These are phyloP conservation scores for Sepiola atlantica DNA, from an alignment of 2,888 invertebrate species.

Conservation along the genomic window DNA sequence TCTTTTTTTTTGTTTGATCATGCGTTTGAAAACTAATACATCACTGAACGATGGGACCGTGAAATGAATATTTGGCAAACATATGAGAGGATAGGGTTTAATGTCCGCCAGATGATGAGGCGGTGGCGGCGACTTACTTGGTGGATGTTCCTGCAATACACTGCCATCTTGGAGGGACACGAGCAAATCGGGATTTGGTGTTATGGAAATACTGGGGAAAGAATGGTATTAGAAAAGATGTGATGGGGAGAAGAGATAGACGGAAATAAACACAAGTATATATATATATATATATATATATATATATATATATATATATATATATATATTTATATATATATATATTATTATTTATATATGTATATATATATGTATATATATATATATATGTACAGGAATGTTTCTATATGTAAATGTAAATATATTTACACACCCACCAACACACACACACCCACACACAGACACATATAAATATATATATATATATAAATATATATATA, in stretches of 20 bases:
- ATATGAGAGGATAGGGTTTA: not conserved
- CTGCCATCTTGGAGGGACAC: not conserved
- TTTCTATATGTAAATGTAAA: too few species aligned
- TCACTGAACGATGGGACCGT: conserved; percentile 18
- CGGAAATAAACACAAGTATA: not conserved
- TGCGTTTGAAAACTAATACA: conserved; percentile 21
- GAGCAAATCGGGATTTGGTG: not conserved
- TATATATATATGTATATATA: too few species aligned
- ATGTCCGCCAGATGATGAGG: not conserved
- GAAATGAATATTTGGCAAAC: conserved; percentile 21
- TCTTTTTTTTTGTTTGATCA: not conserved
- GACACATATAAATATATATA: too few species aligned
- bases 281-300: too few species aligned
- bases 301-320: too few species aligned
- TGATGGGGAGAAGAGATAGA: not conserved
- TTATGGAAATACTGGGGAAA: not conserved
- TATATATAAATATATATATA: too few species aligned
- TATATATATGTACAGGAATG: too few species aligned
- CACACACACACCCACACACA: too few species aligned
- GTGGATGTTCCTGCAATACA: not conserved
- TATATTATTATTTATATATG: too few species aligned
- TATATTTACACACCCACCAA: too few species aligned
- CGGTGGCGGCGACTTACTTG: not conserved
- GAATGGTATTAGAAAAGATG: not conserved
- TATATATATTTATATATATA: too few species aligned